Conservation (phyloP, 2,797 vertebrate species). For the Cheirogaleus major region DNA sequence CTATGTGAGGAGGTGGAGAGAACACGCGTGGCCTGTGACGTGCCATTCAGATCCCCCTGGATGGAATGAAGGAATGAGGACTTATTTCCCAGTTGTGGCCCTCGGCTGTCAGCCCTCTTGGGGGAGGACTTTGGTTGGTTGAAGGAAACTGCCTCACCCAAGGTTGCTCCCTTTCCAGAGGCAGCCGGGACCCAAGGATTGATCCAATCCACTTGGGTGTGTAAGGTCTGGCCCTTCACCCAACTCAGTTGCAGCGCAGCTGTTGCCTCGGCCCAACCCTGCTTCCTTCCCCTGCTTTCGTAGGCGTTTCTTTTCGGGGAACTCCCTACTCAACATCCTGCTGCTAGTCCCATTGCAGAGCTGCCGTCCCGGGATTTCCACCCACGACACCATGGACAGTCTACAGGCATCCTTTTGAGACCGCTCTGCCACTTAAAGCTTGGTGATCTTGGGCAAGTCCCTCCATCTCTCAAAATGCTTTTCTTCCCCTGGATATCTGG, state of each 20-base stretch:
- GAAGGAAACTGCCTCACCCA: neutral
- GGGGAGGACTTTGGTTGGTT: neutral
- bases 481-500: neutral
- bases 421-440: neutral
- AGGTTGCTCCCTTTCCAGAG: neutral
- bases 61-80: neutral
- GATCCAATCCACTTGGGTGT: neutral
- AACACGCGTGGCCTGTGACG: neutral
- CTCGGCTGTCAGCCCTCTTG: neutral
- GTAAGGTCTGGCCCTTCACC: neutral
- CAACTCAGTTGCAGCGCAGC: neutral
- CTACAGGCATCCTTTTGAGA: neutral
- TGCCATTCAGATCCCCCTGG: neutral
- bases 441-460: neutral
- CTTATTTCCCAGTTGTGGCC: neutral
- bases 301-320: neutral
- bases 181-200: neutral
- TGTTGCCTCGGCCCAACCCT: neutral
- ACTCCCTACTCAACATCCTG: no score
- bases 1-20: neutral
- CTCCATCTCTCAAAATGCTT: neutral
- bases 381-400: neutral
- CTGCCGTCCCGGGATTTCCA: no score
- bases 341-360: neutral
- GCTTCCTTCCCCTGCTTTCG: no score